Conservation (phyloP, 2,797 vertebrate species). For the Leptatherina wallacei region DNA sequence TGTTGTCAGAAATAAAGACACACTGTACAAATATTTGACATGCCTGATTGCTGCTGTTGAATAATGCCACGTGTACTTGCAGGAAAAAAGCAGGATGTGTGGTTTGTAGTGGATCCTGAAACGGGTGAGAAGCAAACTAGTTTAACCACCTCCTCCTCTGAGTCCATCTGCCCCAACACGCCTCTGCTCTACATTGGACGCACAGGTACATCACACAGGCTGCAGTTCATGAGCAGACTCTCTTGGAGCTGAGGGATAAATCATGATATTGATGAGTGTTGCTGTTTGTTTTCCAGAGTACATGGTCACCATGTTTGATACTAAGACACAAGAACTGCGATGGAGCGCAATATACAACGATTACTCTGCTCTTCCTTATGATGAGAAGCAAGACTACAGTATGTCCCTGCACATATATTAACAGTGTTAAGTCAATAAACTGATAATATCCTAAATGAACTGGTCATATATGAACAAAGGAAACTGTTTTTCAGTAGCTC, state of each 20-base stretch:
- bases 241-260: background rate
- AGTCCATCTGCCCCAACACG: conserved; percentile 87
- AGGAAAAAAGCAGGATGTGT: conserved; percentile 96
- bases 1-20: conserved; percentile 21
- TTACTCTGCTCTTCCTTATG: conserved; percentile 88
- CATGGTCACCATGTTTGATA: conserved; percentile 95
- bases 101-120: conserved; percentile 95
- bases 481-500: background rate
- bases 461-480: background rate
- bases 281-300: conserved; percentile 85
- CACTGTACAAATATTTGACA: background rate
- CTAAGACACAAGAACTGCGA: conserved; percentile 88
- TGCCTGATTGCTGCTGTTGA: background rate
- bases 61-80: background rate
- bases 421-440: background rate
- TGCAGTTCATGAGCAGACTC: background rate
- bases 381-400: conserved; percentile 91
- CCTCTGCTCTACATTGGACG: conserved; percentile 94
- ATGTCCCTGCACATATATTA: conserved; percentile 61
- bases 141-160: conserved; percentile 89
- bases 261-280: background rate
- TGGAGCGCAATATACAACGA: conserved; percentile 96
- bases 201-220: conserved; percentile 81
- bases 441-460: background rate
- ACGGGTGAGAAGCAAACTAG: conserved; percentile 95